Evolutionary conservation across 2,888 invertebrate species (phyloP), one percentile per base, ranked within the genome.

Genomic region (Himalopsyche kuldschensis): DNA sequence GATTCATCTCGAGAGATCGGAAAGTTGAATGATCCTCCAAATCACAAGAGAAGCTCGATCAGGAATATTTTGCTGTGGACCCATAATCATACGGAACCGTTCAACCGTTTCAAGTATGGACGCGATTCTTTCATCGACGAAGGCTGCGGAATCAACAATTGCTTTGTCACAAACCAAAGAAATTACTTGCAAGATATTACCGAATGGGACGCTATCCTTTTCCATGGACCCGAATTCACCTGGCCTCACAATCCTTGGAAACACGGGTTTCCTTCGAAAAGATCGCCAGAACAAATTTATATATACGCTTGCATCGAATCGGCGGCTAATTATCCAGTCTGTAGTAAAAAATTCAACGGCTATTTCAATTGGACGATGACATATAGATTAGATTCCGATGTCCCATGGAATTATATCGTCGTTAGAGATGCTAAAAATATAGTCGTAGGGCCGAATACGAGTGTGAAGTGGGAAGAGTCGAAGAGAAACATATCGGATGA

Each of bases 161-260:
- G 93, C 85, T 91, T 88, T 83, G 87, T 92, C 0, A 92, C 89
- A 87, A 75, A 87, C 79, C 85, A 89, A 46, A 88, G 88, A 78
- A 86, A 75, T 8, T 78, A 86, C 15, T 85, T 91, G 0, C 86
- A 88, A 0, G 89, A 92, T 81, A 88, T 90, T 5, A 88, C 89
- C 17, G 85, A 89, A 35, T 91, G 88, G 48, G 92, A 93, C 76
- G 93, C 93, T 0, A 88, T 94, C 6, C 78, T 94, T 0, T 93
- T 93, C 81, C 93, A 93, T 80, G 90, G 90, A 0, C 90, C 91
- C 27, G 88, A 89, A 75, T 84, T 84, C 10, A 41, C 35, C 0
- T 81, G 63, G 46, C n/a, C 8, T 17, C 35, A 63, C 8, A 82
- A 84, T 24, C n/a, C 86, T 0, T 24, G 88, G 0, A 10, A 82